A percentile compares a stretch with the other conserved stretches of the same genome.
phyloP scores from a whole-genome alignment of 2,797 vertebrate species.

The Alcedo quadribrachys region DNA sequence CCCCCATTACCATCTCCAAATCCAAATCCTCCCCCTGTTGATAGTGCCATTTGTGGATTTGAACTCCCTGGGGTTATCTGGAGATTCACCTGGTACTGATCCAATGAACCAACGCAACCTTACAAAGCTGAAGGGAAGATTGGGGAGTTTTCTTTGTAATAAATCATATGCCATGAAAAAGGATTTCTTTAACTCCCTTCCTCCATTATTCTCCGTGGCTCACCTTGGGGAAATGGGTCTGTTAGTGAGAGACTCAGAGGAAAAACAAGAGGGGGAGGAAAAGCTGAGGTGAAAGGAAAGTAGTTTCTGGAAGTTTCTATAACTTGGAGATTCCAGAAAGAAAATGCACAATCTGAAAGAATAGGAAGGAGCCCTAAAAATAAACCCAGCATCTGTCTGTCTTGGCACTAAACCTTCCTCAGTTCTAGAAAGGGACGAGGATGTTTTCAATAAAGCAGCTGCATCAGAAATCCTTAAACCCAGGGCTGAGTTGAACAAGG shows the following conservation, averaged over 20 bases:
- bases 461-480: not conserved
- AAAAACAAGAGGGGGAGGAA: not conserved
- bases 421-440: not conserved
- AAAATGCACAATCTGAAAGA: not conserved
- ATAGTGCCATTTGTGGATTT: conserved; percentile 29
- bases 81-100: conserved; percentile 63
- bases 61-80: conserved; percentile 52
- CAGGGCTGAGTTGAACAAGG: not conserved
- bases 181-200: conserved; percentile 71
- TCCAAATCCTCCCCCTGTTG: conserved; percentile 11
- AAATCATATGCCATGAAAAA: conserved; percentile 67
- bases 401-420: not conserved
- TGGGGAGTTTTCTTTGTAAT: conserved; percentile 53
- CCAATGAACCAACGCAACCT: conserved; percentile 53
- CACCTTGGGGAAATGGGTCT: conserved; percentile 58
- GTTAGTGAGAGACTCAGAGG: conserved; percentile 34
- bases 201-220: conserved; percentile 64
- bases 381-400: not conserved
- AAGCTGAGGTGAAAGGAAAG: not conserved
- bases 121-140: conserved; percentile 56
- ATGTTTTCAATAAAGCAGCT: not conserved
- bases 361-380: conserved; percentile 1
- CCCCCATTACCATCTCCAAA: not conserved
- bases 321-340: conserved; percentile 5
- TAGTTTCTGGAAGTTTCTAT: not conserved